Evolutionary conservation across 2,797 vertebrate genomes (phyloP).

Genomic region (Mionectes olivaceus): DNA sequence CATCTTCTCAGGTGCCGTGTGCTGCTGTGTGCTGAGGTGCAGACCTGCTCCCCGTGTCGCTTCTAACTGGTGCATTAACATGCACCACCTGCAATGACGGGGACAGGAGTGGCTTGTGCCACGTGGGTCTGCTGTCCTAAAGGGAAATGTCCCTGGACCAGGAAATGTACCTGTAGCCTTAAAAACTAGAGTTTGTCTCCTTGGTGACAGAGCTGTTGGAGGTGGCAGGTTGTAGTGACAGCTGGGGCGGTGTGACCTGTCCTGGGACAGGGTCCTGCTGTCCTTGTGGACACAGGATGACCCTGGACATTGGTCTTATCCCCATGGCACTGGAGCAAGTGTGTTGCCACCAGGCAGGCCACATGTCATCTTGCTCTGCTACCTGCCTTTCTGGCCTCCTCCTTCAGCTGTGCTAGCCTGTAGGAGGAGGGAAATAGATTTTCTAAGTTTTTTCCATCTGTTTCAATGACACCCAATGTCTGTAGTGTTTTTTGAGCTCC

Average conservation of each 20-base stretch:
- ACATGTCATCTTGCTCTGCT: rapidly evolving
- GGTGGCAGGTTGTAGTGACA: background rate
- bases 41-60: background rate
- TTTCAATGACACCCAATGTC: background rate
- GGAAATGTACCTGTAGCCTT: background rate
- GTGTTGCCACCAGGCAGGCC: background rate
- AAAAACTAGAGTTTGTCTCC: background rate
- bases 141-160: background rate
- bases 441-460: background rate
- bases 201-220: background rate
- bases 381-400: background rate
- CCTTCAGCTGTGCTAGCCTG: background rate
- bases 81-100: background rate
- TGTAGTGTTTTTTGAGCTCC: background rate
- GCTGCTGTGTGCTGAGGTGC: background rate
- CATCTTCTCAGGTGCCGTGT: background rate
- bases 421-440: background rate
- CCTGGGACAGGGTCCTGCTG: background rate
- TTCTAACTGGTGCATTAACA: background rate
- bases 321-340: rapidly evolving
- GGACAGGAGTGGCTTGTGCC: background rate
- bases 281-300: background rate
- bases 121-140: background rate
- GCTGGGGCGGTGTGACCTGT: background rate
- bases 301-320: background rate